These are phyloP conservation scores for Sapayoa aenigma DNA, from an alignment of 2,113 vertebrate species.

Conservation along the genomic window DNA sequence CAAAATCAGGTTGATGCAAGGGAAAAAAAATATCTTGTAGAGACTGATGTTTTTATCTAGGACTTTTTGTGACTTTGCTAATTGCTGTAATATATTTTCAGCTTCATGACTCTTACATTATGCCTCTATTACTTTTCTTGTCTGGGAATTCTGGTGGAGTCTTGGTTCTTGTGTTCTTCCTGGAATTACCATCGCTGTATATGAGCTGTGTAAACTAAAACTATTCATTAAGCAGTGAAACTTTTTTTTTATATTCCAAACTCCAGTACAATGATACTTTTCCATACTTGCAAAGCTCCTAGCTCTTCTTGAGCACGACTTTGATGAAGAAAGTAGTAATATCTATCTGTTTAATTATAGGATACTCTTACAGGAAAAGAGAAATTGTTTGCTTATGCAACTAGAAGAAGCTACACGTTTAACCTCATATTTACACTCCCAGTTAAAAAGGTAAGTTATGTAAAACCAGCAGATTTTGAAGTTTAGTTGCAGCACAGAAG, in stretches of 20 bases:
- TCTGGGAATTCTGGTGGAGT: not conserved
- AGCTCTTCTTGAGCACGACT: not conserved
- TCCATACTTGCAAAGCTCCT: not conserved
- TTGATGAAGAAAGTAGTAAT: not conserved
- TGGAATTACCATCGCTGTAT: not conserved
- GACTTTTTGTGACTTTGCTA: not conserved
- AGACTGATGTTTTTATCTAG: not conserved
- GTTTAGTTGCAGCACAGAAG: not conserved
- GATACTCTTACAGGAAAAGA: conserved; percentile 94
- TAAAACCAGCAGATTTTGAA: not conserved
- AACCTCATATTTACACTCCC: conserved; percentile 92
- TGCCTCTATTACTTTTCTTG: not conserved
- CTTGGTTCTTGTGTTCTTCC: not conserved
- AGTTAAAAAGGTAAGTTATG: conserved; percentile 87
- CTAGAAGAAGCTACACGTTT: conserved; percentile 92
- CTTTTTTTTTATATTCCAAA: not conserved
- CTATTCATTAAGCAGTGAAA: not conserved
- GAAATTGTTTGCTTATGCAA: conserved; percentile 88
- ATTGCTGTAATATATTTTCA: not conserved
- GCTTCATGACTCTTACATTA: not conserved
- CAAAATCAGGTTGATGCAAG: not conserved
- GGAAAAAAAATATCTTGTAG: not conserved
- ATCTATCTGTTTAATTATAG: conserved; percentile 67
- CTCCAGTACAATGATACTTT: not conserved
- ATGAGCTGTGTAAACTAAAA: not conserved